Conservation (phyloP, 2,113 vertebrate genomes). For the Oplegnathus fasciatus region DNA sequence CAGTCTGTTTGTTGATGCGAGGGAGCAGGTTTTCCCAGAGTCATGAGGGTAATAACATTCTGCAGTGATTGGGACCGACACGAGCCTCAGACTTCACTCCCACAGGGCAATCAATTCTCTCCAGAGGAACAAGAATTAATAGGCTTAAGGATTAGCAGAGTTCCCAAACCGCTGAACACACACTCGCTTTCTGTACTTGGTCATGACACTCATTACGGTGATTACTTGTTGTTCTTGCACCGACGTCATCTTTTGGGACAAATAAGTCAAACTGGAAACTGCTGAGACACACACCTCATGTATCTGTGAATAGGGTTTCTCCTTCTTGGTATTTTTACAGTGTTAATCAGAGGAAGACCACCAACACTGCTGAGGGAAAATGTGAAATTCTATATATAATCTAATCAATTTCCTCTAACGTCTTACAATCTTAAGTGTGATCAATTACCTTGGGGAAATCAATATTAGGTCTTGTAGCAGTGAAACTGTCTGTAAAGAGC, state of each 20-base stretch:
- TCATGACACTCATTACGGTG: background rate
- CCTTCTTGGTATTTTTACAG: background rate
- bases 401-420: constrained; percentile 19
- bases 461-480: constrained; percentile 15
- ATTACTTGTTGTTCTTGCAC: constrained; percentile 15
- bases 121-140: constrained; percentile 44
- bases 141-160: constrained; percentile 50
- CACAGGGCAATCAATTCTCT: constrained; percentile 28
- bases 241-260: background rate
- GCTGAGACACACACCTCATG: background rate
- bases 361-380: background rate
- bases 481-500: constrained; percentile 24
- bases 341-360: background rate
- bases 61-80: constrained; percentile 35
- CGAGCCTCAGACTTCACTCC: constrained; percentile 37
- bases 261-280: background rate
- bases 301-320: background rate
- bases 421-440: background rate
- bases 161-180: constrained; percentile 51
- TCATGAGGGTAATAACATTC: constrained; percentile 37
- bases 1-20: constrained; percentile 8
- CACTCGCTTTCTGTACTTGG: background rate
- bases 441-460: constrained; percentile 37
- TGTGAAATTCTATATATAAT: constrained; percentile 8
- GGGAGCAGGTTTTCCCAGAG: constrained; percentile 28